Evolutionary conservation across 2,888 invertebrate species (phyloP).

Genomic region (Acanthosepion lycidas): DNA sequence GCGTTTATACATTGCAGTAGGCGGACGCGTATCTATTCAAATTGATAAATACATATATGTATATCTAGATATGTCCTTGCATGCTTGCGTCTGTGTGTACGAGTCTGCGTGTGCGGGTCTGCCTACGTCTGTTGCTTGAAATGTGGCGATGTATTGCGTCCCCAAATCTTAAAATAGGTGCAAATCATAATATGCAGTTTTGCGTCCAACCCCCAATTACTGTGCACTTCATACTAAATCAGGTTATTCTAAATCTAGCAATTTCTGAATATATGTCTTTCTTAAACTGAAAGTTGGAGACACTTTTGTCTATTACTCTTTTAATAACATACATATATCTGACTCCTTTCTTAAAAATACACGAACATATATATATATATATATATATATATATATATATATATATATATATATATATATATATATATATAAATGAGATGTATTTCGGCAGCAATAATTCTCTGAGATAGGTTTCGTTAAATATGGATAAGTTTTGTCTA

Average conservation of each 20-base stretch:
- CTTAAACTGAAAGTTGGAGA: background rate
- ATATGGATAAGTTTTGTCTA: too few relatives aligned
- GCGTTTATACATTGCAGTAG: background rate
- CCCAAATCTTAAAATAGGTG: background rate
- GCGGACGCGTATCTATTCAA: background rate
- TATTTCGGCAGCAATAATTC: too few relatives aligned
- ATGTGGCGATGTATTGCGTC: background rate
- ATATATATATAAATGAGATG: background rate
- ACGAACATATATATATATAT: background rate
- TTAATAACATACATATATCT: background rate
- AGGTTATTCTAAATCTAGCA: background rate
- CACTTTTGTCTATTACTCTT: background rate
- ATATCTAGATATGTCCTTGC: background rate
- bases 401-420: slow-evolving; percentile 2
- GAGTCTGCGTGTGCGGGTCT: background rate
- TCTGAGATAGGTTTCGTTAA: too few relatives aligned
- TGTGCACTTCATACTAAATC: background rate
- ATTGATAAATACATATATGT: background rate
- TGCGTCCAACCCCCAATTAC: background rate
- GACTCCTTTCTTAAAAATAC: background rate
- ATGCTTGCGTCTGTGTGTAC: background rate
- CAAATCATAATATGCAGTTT: background rate
- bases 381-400: background rate
- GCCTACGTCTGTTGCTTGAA: background rate
- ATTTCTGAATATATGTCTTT: background rate